Evolutionary conservation across 1,140 invertebrate genomes (phyloP).

Genomic region (Cydia pomonella): DNA sequence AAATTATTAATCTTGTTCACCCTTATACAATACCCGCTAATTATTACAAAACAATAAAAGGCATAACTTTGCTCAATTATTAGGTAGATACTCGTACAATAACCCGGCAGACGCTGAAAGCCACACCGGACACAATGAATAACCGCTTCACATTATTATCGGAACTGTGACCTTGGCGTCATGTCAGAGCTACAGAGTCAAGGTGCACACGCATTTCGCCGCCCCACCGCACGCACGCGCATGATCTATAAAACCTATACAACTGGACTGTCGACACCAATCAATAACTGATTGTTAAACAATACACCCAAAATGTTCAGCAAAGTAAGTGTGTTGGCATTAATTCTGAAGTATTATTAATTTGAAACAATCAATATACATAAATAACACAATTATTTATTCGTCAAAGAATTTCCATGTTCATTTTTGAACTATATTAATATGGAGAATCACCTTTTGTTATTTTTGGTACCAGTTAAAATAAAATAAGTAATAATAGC

Average conservation of each 20-base stretch:
- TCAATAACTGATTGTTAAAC: conserved; percentile 56
- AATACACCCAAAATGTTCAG: conserved; percentile 66
- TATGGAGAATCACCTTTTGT: too few relatives aligned
- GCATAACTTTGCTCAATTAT: conserved; percentile 1
- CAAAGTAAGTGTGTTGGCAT: conserved; percentile 58
- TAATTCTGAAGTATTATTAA: too few relatives aligned
- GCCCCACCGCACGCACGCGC: conserved; percentile 48
- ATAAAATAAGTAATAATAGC: too few relatives aligned
- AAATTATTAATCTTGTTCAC: too few relatives aligned
- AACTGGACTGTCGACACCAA: conserved; percentile 59
- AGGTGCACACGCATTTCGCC: conserved; percentile 64
- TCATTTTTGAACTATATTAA: too few relatives aligned
- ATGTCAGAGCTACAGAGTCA: conserved; percentile 65
- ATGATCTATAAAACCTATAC: conserved; percentile 70
- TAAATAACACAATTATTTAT: too few relatives aligned
- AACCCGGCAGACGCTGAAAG: conserved; percentile 9
- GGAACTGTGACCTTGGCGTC: conserved; percentile 50
- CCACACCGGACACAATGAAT: conserved; percentile 41
- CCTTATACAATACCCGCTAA: background rate
- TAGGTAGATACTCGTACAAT: background rate
- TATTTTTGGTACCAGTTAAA: too few relatives aligned
- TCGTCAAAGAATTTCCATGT: too few relatives aligned
- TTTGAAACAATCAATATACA: too few relatives aligned
- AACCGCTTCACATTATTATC: conserved; percentile 39
- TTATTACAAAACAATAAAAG: conserved; percentile 1